A percentile compares a stretch with the other conserved stretches of the same genome.
Evolutionary conservation across 2,113 vertebrate genomes (phyloP).

Genomic region (Kryptolebias marmoratus): DNA sequence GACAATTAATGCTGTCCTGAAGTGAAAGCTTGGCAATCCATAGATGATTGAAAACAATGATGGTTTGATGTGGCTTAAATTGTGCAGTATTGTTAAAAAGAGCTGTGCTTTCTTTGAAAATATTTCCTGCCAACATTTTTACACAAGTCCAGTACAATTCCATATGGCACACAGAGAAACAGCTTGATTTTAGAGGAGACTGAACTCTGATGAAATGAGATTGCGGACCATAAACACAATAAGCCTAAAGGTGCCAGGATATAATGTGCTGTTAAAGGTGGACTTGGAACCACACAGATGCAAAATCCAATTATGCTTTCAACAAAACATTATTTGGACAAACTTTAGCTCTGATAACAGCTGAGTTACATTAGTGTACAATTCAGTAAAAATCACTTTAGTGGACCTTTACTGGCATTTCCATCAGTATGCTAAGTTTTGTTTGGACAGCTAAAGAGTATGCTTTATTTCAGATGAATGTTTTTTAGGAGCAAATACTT

Average conservation of each 20-base stretch:
- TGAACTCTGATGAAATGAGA: constrained; percentile 44
- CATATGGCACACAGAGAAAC: constrained; percentile 49
- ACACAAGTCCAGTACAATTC: constrained; percentile 27
- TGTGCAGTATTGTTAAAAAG: constrained; percentile 47
- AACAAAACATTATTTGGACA: constrained; percentile 14
- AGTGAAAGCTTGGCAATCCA: constrained; percentile 48
- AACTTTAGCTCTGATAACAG: constrained; percentile 19
- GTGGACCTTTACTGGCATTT: background rate
- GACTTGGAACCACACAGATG: constrained; percentile 24
- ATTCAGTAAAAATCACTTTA: background rate
- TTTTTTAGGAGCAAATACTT: no score
- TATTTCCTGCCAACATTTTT: constrained; percentile 43
- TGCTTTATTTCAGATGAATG: background rate
- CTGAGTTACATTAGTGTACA: background rate
- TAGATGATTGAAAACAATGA: constrained; percentile 37
- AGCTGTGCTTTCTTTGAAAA: constrained; percentile 41
- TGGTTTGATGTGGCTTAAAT: constrained; percentile 57
- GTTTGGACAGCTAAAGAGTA: background rate
- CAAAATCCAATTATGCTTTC: constrained; percentile 42
- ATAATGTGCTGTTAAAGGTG: constrained; percentile 27
- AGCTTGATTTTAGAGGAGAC: constrained; percentile 41
- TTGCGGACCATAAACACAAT: constrained; percentile 40
- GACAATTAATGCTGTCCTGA: constrained; percentile 16
- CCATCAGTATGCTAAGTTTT: background rate
- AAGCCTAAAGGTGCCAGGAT: constrained; percentile 33